phyloP scores from a whole-genome alignment of 2,888 invertebrate species.

The Diadegma fenestrale region DNA sequence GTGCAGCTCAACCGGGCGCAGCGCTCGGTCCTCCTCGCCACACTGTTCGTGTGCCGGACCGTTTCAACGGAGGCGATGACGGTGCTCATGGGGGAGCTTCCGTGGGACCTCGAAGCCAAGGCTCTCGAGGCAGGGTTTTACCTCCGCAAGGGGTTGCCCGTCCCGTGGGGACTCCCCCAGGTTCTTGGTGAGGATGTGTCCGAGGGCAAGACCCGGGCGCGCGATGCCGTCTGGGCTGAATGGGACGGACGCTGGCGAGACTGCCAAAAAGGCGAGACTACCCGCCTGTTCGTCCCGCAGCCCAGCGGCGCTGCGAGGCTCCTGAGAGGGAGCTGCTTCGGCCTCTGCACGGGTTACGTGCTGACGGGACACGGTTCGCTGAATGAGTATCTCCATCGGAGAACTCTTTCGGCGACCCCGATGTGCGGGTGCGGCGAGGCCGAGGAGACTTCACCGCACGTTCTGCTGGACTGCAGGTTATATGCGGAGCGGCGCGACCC shows the following conservation, averaged over 20 bases:
- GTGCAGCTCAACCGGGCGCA: constrained; percentile 21
- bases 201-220: background rate
- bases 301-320: background rate
- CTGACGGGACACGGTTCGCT: too few relatives aligned
- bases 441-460: constrained; percentile 14
- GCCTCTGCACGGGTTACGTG: too few relatives aligned
- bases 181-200: constrained; percentile 11
- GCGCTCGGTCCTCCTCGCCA: constrained; percentile 53
- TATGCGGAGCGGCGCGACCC: background rate
- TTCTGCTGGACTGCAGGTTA: constrained; percentile 10
- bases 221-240: constrained; percentile 29
- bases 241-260: background rate
- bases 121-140: constrained; percentile 31
- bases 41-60: constrained; percentile 54
- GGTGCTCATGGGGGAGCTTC: constrained; percentile 13
- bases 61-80: constrained; percentile 49
- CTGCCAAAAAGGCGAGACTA: background rate
- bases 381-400: constrained; percentile 9
- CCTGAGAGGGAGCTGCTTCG: constrained; percentile 16
- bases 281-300: constrained; percentile 4
- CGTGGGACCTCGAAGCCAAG: constrained; percentile 57
- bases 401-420: constrained; percentile 14
- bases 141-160: constrained; percentile 19
- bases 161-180: background rate
- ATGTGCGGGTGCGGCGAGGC: background rate